phyloP scores from a whole-genome alignment of 2,888 invertebrate genomes.

The Noctuana brunneofusca region DNA sequence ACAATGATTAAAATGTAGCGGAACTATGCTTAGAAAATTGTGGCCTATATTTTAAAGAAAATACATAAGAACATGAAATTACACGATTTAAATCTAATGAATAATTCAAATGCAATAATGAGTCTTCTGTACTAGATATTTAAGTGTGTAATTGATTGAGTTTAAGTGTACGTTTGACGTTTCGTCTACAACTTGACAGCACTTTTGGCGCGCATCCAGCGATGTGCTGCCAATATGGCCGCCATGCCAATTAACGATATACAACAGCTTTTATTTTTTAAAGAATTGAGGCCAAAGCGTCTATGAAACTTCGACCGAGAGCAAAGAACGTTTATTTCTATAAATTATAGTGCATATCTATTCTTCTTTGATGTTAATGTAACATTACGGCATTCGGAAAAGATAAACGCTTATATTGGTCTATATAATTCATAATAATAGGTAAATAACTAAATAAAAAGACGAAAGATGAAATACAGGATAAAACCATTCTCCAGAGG shows the following conservation, averaged over 20 bases:
- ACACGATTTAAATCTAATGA: slow-evolving; percentile 26
- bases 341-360: neutral
- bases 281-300: slow-evolving; percentile 45
- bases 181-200: slow-evolving; percentile 40
- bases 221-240: slow-evolving; percentile 36
- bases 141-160: slow-evolving; percentile 42
- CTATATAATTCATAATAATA: too few relatives aligned
- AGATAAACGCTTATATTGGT: neutral
- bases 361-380: slow-evolving; percentile 15
- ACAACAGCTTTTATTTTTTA: slow-evolving; percentile 42
- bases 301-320: slow-evolving; percentile 21
- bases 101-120: slow-evolving; percentile 20
- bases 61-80: neutral
- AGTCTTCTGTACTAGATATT: slow-evolving; percentile 18
- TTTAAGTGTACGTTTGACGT: slow-evolving; percentile 38
- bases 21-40: slow-evolving; percentile 14
- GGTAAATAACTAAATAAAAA: too few relatives aligned
- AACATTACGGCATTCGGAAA: neutral
- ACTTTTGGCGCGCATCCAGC: slow-evolving; percentile 50
- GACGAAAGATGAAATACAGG: too few relatives aligned
- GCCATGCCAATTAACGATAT: slow-evolving; percentile 48
- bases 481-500: too few relatives aligned
- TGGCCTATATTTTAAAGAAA: slow-evolving; percentile 15
- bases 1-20: slow-evolving; percentile 24
- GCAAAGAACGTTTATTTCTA: slow-evolving; percentile 3